Evolutionary conservation across 2,113 vertebrate species (phyloP).

Genomic region (Cynocephalus volans): DNA sequence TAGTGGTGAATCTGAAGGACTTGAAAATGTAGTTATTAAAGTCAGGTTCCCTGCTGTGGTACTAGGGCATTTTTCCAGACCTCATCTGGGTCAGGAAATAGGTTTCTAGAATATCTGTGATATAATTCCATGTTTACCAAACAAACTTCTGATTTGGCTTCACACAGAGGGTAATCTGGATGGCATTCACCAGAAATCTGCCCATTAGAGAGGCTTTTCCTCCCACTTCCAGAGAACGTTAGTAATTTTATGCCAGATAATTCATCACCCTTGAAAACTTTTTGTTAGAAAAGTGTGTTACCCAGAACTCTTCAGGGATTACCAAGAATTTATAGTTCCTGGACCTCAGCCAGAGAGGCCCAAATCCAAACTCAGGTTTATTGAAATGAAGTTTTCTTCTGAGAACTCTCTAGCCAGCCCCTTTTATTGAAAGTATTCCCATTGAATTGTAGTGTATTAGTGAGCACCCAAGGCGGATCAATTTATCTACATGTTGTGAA

Average conservation of each 20-base stretch:
- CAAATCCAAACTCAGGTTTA: background rate
- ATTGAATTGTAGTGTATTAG: background rate
- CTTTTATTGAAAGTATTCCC: background rate
- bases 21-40: background rate
- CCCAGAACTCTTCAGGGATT: background rate
- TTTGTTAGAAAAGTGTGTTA: background rate
- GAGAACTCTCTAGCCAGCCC: background rate
- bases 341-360: background rate
- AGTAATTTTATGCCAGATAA: background rate
- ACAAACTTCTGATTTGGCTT: background rate
- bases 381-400: constrained; percentile 48
- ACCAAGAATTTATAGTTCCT: background rate
- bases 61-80: background rate
- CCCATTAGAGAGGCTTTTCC: background rate
- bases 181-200: accelerated
- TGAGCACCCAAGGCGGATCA: background rate
- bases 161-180: background rate
- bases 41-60: background rate
- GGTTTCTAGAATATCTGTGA: background rate
- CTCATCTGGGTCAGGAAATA: background rate
- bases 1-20: background rate
- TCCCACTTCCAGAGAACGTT: background rate
- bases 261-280: background rate
- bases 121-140: background rate
- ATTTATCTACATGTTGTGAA: background rate